phyloP scores from a whole-genome alignment of 1,140 invertebrate species.

The Drosophila nikananu region DNA sequence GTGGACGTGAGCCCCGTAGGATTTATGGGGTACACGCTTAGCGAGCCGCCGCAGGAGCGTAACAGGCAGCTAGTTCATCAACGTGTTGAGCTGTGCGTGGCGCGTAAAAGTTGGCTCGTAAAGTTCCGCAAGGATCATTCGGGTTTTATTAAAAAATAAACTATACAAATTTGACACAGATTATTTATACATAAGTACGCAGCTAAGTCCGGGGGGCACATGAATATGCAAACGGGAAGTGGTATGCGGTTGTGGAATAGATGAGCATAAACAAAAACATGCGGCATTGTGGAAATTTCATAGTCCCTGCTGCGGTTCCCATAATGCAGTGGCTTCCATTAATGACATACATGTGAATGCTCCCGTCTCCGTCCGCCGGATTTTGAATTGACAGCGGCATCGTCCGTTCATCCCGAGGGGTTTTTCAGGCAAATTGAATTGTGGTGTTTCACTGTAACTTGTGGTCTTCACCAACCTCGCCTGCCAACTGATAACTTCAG shows the following conservation, averaged over 20 bases:
- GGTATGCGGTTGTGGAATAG: constrained; percentile 22
- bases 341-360: constrained; percentile 17
- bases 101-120: constrained; percentile 71
- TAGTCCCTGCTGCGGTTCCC: constrained; percentile 10
- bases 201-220: constrained; percentile 29
- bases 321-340: constrained; percentile 31
- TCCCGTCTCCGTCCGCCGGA: neutral
- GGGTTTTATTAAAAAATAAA: constrained; percentile 81
- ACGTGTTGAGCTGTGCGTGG: constrained; percentile 67
- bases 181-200: constrained; percentile 67
- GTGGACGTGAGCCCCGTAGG: constrained; percentile 49
- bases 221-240: constrained; percentile 54
- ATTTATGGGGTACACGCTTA: constrained; percentile 57
- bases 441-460: constrained; percentile 20
- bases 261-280: constrained; percentile 28
- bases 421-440: constrained; percentile 28
- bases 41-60: neutral
- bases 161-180: constrained; percentile 81
- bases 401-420: constrained; percentile 3
- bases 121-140: constrained; percentile 68
- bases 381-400: constrained; percentile 4
- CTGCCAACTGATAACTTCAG: neutral
- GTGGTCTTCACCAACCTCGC: neutral
- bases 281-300: constrained; percentile 23
- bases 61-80: constrained; percentile 66